Evolutionary conservation across 2,113 vertebrate genomes (phyloP), one percentile per base, ranked within the genome.

Genomic region (Formicarius rufipectus): DNA sequence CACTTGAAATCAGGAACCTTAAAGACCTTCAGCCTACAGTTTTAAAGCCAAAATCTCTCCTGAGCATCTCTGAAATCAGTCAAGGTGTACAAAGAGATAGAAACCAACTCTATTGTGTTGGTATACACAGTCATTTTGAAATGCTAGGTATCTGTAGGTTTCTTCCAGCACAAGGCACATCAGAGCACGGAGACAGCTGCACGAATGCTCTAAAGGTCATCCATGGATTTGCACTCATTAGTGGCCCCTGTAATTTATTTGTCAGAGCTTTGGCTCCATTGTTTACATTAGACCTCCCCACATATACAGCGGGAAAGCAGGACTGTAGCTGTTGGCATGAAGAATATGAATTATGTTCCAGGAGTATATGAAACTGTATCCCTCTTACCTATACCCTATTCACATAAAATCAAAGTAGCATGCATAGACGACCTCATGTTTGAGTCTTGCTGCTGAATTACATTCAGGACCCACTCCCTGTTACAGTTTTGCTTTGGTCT

Each of bases 201-300:
- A 73, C 2, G 14, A 84, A 78, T 62, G 73, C 74, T 87, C 64
- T 87, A 79, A 92, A 94, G 80, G 87, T 95, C 87, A 89, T 69
- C 79, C 74, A 53, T 49, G 74, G 66, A 89, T 95, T 95, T 95
- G 84, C 89, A 87, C 76, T 94, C 84, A 91, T 93, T 94, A 95
- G 60, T 45, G 31, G 83, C 64, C 83, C 72, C 87, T 89, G 63
- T 88, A 89, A 93, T 66, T 28, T 68, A 83, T 92, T 93, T 93
- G 77, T 89, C 87, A 89, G 81, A 87, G 91, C 35, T 79, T 91
- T 91, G 71, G 37, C 49, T 93, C 37, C 37, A n/a, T 44, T 94
- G 66, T 89, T 95, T 89, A 78, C 77, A 60, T 85, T 60, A 74
- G 47, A 81, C 28, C 23, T 64, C 76, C 89, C 35, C 69, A 91